phyloP scores from a whole-genome alignment of 2,888 invertebrate species.

The Ceramica pisi region DNA sequence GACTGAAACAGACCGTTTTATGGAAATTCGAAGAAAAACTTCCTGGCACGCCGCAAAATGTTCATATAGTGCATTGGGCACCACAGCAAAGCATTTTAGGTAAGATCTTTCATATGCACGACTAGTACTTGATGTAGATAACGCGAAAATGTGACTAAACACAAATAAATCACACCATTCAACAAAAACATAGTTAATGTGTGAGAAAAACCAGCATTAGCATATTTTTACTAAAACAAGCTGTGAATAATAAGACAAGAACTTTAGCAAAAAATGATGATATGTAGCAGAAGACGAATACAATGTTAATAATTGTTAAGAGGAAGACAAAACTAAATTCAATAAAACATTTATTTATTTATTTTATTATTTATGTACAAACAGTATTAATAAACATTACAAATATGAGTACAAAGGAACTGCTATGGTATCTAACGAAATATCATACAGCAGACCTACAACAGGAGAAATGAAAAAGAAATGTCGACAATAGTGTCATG shows the following conservation, averaged over 20 bases:
- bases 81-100: constrained; percentile 79
- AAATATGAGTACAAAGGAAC: no score
- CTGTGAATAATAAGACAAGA: background rate
- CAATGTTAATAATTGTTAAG: background rate
- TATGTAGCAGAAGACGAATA: background rate
- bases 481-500: no score
- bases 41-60: constrained; percentile 70
- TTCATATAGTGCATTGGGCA: constrained; percentile 76
- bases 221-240: background rate
- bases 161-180: no score
- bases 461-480: no score
- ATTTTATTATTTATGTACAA: no score
- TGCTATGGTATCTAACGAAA: no score
- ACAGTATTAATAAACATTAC: no score
- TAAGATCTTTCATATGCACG: constrained; percentile 45
- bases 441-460: no score
- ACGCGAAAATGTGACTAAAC: background rate
- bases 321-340: background rate
- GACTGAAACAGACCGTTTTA: constrained; percentile 83
- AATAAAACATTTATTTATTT: no score
- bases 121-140: no score
- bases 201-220: background rate
- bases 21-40: constrained; percentile 78
- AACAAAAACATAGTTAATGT: no score
- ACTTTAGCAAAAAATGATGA: background rate